Evolutionary conservation across 1,140 invertebrate genomes (phyloP).

Genomic region (Drosophila pseudoobscura): DNA sequence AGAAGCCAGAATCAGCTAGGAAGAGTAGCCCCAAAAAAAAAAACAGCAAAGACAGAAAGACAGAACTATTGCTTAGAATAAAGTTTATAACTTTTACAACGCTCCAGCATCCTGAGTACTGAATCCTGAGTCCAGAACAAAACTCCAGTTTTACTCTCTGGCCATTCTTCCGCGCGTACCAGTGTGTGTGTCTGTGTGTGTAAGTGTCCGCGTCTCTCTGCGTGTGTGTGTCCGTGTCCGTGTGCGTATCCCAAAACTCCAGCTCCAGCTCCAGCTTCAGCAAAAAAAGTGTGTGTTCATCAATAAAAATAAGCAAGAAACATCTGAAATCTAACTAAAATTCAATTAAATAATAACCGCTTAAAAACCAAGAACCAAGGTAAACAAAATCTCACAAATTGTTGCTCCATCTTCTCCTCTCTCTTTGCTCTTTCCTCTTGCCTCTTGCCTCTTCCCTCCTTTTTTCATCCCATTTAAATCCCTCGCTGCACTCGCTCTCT

Average conservation of each 20-base stretch:
- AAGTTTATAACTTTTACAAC: too few species aligned
- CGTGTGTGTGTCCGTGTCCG: conserved; percentile 33
- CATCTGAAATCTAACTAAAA: conserved; percentile 18
- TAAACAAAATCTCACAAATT: conserved; percentile 41
- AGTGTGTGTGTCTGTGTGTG: conserved; percentile 30
- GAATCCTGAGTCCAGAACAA: conserved; percentile 25
- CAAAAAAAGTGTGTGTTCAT: conserved; percentile 54
- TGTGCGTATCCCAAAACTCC: conserved; percentile 44
- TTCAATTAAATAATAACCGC: conserved; percentile 35
- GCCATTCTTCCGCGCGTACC: conserved; percentile 41
- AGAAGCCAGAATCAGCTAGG: conserved; percentile 7
- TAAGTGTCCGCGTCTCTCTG: conserved; percentile 31
- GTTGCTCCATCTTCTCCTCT: conserved; percentile 27
- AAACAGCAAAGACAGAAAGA: conserved; percentile 2
- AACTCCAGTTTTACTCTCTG: conserved; percentile 42
- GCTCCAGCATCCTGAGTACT: background rate
- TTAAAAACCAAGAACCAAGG: conserved; percentile 51
- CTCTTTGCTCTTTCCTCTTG: background rate
- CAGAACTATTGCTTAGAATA: too few species aligned
- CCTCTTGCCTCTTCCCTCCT: background rate
- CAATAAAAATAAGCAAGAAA: conserved; percentile 36
- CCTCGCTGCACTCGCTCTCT: conserved; percentile 33
- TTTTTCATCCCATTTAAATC: conserved; percentile 12
- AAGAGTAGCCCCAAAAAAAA: background rate
- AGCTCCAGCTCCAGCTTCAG: conserved; percentile 49